Evolutionary conservation across 2,797 vertebrate species (phyloP).

Genomic region (Tapirus indicus): DNA sequence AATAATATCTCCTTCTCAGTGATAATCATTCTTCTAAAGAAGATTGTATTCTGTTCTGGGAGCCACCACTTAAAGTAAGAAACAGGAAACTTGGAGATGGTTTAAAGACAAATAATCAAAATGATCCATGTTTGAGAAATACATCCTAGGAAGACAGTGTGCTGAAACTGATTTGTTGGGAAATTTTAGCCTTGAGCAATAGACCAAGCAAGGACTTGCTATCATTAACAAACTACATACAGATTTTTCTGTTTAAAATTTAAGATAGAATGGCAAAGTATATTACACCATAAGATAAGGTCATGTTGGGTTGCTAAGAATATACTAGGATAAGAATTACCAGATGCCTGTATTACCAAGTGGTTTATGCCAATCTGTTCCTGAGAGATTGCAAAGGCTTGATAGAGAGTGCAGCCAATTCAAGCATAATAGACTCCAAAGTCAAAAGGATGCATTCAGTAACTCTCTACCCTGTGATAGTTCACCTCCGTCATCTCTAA

Average conservation of each 20-base stretch:
- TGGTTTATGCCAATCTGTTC: not conserved
- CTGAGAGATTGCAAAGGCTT: not conserved
- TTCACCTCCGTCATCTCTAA: not conserved
- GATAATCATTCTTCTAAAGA: not conserved
- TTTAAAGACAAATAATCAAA: not conserved
- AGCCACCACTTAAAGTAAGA: not conserved
- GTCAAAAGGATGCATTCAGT: not conserved
- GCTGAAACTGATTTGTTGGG: not conserved
- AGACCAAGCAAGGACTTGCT: not conserved
- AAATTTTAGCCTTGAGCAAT: conserved; percentile 4
- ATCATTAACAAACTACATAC: not conserved
- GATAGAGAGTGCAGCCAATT: not conserved
- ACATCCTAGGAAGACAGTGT: not conserved
- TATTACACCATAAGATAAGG: not conserved
- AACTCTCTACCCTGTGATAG: not conserved
- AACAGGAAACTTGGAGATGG: not conserved
- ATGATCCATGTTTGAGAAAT: not conserved
- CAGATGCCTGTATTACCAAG: not conserved
- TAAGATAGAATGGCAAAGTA: not conserved
- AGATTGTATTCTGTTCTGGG: not conserved
- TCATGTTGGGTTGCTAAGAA: not conserved
- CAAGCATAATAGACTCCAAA: not conserved
- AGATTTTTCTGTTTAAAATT: not conserved
- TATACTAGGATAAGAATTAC: not conserved
- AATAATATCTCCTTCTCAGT: not conserved